Evolutionary conservation across 2,888 invertebrate species (phyloP), one percentile per base, ranked within the genome.

Genomic region (Campaea margaritaria): DNA sequence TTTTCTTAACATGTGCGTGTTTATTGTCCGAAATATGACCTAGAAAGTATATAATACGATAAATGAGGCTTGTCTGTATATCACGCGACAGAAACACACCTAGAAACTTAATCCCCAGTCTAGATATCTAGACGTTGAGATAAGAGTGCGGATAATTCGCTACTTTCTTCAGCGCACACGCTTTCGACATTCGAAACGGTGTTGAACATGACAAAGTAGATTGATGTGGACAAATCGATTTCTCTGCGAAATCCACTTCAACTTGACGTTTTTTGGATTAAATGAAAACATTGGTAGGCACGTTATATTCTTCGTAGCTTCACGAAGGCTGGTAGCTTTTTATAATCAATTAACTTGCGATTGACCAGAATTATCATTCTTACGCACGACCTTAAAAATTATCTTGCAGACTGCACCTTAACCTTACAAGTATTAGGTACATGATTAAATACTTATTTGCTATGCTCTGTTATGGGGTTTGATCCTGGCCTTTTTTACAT

Each of bases 101-200:
- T 48, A 55, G 42, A 59, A 62, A 64, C 31, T 58, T 58, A 58
- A 51, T 49, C 55, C 34, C 46, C 49, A 41, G 55, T 51, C 58
- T 52, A 60, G 62, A 61, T 62, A 61, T 54, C 53, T 46, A 64
- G 45, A 56, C 13, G 10, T 13, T 21, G 21, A 4, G 63, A 62
- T 65, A 60, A 58, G 50, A 51, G 38, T 52, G 52, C 43, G 38
- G 55, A 59, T 61, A 64, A 61, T 61, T 54, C 47, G 44, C 56
- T 34, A 57, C 66, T 68, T 66, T 66, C 64, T 54, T 55, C 52
- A 38, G 47, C 43, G 43, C 55, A 51, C 41, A 42, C 58, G 55
- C 60, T 61, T 66, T 62, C 68, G 38, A 46, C 48, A 58, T 60
- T 68, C 56, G 66, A 58, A 63, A 63, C 61, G 61, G 57, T 58